phyloP scores from a whole-genome alignment of 2,797 vertebrate genomes.

The Melanotaenia parkinsoni region DNA sequence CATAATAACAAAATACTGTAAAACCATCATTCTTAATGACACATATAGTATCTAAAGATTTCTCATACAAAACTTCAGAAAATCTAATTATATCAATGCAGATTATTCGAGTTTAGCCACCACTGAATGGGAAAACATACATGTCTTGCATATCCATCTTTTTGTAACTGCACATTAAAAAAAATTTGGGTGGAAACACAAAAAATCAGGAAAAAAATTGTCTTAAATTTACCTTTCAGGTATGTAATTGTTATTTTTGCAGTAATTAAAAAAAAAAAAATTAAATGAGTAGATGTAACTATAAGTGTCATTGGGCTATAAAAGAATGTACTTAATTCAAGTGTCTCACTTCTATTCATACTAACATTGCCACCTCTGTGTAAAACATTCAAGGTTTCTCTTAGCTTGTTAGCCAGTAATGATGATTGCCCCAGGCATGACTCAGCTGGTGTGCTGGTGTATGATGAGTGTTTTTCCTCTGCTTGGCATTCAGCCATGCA shows the following conservation, averaged over 20 bases:
- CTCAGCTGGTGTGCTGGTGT: conserved; percentile 1
- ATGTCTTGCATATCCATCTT: background rate
- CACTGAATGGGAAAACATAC: background rate
- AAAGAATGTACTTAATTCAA: background rate
- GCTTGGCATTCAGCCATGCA: conserved; percentile 11
- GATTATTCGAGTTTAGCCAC: background rate
- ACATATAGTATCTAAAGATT: background rate
- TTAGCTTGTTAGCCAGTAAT: conserved; percentile 29
- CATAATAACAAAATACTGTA: background rate
- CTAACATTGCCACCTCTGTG: background rate
- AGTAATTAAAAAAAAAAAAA: background rate
- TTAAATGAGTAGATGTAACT: background rate
- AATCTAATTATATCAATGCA: background rate
- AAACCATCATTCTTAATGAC: background rate
- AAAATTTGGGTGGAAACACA: background rate
- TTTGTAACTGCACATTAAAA: background rate
- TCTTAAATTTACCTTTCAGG: no score
- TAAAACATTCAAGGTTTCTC: background rate
- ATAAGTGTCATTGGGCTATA: background rate
- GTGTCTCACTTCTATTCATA: background rate
- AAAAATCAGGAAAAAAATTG: background rate
- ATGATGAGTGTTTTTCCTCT: conserved; percentile 26
- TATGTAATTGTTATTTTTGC: background rate
- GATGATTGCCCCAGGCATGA: conserved; percentile 24
- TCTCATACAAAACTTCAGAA: background rate